Base-by-base conservation (phyloP, 2,113 vertebrate species). In the Pipra filicauda region DNA sequence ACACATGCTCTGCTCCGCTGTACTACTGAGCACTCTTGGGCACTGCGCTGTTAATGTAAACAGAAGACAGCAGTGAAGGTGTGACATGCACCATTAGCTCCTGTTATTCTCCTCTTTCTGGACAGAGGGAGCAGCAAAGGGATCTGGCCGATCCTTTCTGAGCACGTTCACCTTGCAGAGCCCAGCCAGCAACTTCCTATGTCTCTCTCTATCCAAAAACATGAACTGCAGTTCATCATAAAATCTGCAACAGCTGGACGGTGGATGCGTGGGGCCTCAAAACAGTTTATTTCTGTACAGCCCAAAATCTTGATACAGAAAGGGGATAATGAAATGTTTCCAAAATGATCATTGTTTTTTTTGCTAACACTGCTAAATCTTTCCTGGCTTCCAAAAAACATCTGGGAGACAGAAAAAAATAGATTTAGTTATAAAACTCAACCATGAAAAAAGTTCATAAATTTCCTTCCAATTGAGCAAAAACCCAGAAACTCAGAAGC, bases 381-480 rank as follows among this genome's bases (percentile, higher is more conserved):
- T 94, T 69, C 80, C n/a, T 69, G 73, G 71, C 66, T 92, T 89
- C 92, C 80, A 93, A 87, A 93, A 95, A 95, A 78, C 93, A 94
- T 93, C 95, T 97, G 93, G 89, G 83, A 96, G 80, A 95, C 77
- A 89, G 89, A 84, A 73, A 92, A 93, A 95, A 91, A 78, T 81
- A 84, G 89, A 92, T 78, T 85, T 91, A 94, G 80, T 85, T 93
- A 8, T 78, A 96, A 89, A 66, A 83, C 82, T 94, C 64, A 70
- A 94, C 88, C 72, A 88, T 55, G 65, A 64, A 91, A 92, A 94
- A 82, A 78, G 65, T 87, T 94, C 70, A 89, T 84, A 86, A 95
- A 95, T 92, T 96, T 96, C 76, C 94, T 96, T 96, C 88, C 88
- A 87, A 85, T 76, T 94, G 88, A 95, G 83, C 64, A 96, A 93